phyloP scores from a whole-genome alignment of 1,140 invertebrate genomes.

The Trachelipus rathkii region DNA sequence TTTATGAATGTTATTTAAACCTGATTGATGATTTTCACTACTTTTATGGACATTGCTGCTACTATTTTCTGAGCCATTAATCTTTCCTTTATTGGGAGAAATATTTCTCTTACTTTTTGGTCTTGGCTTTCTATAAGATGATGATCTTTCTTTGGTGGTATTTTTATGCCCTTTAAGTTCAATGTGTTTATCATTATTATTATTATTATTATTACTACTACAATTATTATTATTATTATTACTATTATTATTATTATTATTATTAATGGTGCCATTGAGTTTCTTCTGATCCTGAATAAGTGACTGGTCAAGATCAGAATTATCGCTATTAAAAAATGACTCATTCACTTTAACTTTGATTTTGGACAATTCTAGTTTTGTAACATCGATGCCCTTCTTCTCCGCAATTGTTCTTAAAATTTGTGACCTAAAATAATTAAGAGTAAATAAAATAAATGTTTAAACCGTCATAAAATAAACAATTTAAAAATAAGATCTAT shows the following conservation, averaged over 20 bases:
- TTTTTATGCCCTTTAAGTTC: too few relatives aligned
- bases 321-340: not conserved
- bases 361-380: not conserved
- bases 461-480: too few relatives aligned
- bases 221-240: not conserved
- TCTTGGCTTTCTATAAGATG: too few relatives aligned
- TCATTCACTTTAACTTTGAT: not conserved
- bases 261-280: not conserved
- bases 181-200: not conserved
- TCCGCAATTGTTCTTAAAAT: not conserved
- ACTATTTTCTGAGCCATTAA: too few relatives aligned
- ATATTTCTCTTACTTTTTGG: too few relatives aligned
- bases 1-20: too few relatives aligned
- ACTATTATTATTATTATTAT: constrained; percentile 4
- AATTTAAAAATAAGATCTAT: too few relatives aligned
- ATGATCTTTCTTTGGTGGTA: too few relatives aligned
- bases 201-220: not conserved
- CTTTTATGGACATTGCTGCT: too few relatives aligned
- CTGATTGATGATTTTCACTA: too few relatives aligned
- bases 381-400: not conserved
- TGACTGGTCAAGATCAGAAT: not conserved
- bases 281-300: not conserved
- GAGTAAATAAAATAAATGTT: too few relatives aligned
- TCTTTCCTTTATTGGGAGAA: too few relatives aligned
- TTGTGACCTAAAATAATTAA: not conserved